Conservation (phyloP, 2,888 invertebrate species). For the Beris chalybata region DNA sequence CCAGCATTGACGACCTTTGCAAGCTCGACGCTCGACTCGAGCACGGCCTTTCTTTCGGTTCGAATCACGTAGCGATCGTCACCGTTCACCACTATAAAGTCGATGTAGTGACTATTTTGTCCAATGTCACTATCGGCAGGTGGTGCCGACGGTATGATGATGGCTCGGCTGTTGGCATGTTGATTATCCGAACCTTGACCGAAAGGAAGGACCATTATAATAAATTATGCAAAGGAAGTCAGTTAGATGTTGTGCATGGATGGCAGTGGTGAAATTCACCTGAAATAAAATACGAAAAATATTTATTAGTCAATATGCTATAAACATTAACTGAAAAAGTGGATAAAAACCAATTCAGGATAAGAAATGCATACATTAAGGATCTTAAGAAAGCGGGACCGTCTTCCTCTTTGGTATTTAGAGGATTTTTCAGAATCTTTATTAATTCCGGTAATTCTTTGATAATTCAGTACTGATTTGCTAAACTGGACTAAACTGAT, state of each 20-base stretch:
- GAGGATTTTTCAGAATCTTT: too few relatives aligned
- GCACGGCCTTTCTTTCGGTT: constrained; percentile 52
- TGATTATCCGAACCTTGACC: constrained; percentile 52
- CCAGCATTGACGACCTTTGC: constrained; percentile 54
- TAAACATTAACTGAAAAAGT: too few relatives aligned
- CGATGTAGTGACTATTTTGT: constrained; percentile 48
- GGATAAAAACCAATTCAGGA: too few relatives aligned
- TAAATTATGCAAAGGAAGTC: constrained; percentile 8
- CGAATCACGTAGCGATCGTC: constrained; percentile 56
- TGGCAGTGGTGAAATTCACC: constrained; percentile 21
- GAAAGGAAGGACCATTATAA: constrained; percentile 53
- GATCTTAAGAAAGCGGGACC: too few relatives aligned
- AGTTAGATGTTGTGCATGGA: constrained; percentile 22
- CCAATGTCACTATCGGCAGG: constrained; percentile 47
- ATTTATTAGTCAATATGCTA: too few relatives aligned
- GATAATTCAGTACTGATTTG: too few relatives aligned
- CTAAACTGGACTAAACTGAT: too few relatives aligned
- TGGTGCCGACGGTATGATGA: constrained; percentile 51
- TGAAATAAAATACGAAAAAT: background rate
- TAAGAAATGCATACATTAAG: too few relatives aligned
- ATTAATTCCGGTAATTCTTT: too few relatives aligned
- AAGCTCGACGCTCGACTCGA: constrained; percentile 54
- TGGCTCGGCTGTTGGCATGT: constrained; percentile 45
- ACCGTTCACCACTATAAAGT: constrained; percentile 55
- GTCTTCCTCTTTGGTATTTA: too few relatives aligned